Base-by-base conservation (phyloP, 2,113 vertebrate species). In the Sarotherodon lohbergeri region DNA sequence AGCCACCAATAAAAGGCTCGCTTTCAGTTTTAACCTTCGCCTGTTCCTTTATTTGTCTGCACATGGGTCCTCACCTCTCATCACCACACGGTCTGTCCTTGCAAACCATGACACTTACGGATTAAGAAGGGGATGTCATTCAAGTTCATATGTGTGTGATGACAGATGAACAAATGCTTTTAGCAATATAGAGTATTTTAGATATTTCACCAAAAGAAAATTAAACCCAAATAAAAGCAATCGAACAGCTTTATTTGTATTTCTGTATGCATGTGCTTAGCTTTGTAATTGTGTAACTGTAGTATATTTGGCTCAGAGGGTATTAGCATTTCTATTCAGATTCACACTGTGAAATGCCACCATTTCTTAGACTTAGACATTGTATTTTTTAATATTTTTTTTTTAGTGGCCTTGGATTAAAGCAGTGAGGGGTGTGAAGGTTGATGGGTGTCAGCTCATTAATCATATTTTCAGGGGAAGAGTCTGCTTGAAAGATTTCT, bases 371-470 rank as follows among this genome's bases (percentile, higher is more conserved):
- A 84, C 84, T 91, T 87, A 66, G 61, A 66, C 61, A 39, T 12
- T 63, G 59, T 63, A 63, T 36, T 66, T 66, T n/a, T 36, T 68
- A 22, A 22, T 22, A 22, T n/a, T 71, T 50, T 90, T 92, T 85
- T 93, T 91, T 91, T 85, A 66, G 85, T 92, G 93, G 85, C 91
- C 85, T 84, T 83, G 80, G 91, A 95, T 93, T 90, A 95, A 94
- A 92, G 88, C 80, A 61, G 32, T 56, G 57, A 87, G 87, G 48
- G 76, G 68, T 90, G 82, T 92, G 88, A 91, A 83, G 88, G 89
- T 91, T 94, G 93, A 91, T 88, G 87, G 82, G 89, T 91, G 88
- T 94, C 93, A 93, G 71, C 76, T 93, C 83, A 94, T 96, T 95
- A 93, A 94, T 95, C 94, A 93, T 85, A 84, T 91, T 93, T 93